Percentiles rank a stretch among this genome's conserved stretches.
phyloP scores from a whole-genome alignment of 2,113 vertebrate species.

The Solenodon paradoxus region DNA sequence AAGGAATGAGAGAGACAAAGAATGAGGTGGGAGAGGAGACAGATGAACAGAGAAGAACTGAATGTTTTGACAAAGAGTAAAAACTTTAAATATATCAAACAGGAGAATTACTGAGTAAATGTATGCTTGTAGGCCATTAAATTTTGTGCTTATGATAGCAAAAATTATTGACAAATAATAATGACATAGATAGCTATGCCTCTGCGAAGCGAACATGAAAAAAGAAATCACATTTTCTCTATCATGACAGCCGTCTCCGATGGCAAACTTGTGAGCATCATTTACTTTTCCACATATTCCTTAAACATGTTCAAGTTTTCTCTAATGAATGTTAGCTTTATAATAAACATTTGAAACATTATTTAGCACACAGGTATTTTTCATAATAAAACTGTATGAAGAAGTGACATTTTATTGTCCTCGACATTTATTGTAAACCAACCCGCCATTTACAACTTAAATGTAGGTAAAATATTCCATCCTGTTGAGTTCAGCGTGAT shows the following conservation, averaged over 20 bases:
- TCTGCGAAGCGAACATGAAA: not conserved
- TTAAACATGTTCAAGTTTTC: conserved; percentile 17
- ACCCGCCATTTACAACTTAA: conserved; percentile 74
- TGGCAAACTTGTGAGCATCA: not conserved
- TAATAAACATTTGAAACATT: conserved; percentile 48
- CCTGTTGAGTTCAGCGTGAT: conserved; percentile 63
- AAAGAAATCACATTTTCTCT: not conserved
- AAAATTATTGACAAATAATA: not conserved
- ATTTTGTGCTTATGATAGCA: not conserved
- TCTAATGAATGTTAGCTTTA: conserved; percentile 24
- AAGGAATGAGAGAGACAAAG: not conserved
- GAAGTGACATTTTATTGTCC: conserved; percentile 65
- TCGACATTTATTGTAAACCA: conserved; percentile 73
- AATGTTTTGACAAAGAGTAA: not conserved
- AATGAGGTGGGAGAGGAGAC: not conserved
- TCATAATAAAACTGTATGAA: conserved; percentile 36
- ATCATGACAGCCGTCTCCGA: not conserved
- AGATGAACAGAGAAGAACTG: too few relatives aligned
- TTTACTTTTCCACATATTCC: not conserved
- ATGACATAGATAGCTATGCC: not conserved
- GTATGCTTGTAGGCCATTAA: not conserved
- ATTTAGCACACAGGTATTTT: conserved; percentile 40
- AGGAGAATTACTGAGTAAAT: not conserved
- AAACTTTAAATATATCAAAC: not conserved
- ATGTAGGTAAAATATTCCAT: conserved; percentile 69